phyloP scores from a whole-genome alignment of 2,797 vertebrate species.

The Sciurus vulgaris region DNA sequence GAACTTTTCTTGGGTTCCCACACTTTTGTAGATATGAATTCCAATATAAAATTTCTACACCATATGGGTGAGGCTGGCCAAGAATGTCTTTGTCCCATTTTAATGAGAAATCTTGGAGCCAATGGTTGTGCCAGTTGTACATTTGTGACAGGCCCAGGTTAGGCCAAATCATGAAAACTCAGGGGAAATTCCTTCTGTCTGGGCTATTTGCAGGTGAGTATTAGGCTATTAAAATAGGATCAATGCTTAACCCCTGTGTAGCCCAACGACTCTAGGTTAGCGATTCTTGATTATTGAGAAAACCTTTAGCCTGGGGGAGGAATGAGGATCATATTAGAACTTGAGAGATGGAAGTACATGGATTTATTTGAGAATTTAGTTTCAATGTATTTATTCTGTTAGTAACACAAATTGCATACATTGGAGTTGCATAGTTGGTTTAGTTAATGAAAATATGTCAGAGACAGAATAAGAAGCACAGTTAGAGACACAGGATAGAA shows the following conservation, averaged over 20 bases:
- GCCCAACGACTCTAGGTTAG: background rate
- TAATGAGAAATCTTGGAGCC: background rate
- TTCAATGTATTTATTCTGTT: background rate
- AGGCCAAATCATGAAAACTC: background rate
- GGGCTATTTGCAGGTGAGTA: background rate
- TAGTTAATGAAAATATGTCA: background rate
- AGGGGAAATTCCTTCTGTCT: background rate
- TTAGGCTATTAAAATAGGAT: background rate
- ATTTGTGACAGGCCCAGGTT: background rate
- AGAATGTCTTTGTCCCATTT: background rate
- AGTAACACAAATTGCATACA: background rate
- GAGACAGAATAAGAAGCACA: background rate
- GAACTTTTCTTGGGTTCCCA: background rate
- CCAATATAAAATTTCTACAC: background rate
- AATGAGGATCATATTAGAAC: constrained; percentile 13
- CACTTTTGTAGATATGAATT: background rate
- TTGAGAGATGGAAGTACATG: background rate
- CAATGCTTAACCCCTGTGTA: background rate
- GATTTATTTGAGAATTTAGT: background rate
- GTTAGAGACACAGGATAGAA: background rate
- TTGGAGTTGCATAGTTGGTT: background rate
- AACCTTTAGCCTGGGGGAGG: background rate
- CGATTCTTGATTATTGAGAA: background rate
- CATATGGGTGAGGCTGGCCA: background rate
- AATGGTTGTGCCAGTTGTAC: background rate